phyloP scores from a whole-genome alignment of 2,888 invertebrate genomes.

The Cotesia congregata region DNA sequence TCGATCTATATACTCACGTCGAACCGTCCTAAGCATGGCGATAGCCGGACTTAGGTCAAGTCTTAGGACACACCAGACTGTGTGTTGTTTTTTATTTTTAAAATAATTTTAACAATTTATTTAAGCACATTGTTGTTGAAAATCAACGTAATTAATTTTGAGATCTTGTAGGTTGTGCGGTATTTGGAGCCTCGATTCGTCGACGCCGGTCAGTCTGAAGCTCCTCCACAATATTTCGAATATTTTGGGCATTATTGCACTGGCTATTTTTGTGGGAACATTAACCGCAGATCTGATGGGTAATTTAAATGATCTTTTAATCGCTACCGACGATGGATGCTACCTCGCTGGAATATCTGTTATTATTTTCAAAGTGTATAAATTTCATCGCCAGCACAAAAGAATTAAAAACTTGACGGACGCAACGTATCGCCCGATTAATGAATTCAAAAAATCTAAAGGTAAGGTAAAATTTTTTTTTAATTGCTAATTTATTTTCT shows the following conservation, averaged over 20 bases:
- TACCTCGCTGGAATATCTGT: conserved; percentile 55
- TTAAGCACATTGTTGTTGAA: not conserved
- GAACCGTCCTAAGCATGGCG: conserved; percentile 13
- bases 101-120: not conserved
- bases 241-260: not conserved
- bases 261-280: conserved; percentile 49
- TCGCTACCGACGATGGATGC: conserved; percentile 58
- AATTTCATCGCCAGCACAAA: conserved; percentile 47
- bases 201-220: not conserved
- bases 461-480: conserved; percentile 41
- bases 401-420: conserved; percentile 45
- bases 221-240: not conserved
- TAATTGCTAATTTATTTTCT: too few species aligned
- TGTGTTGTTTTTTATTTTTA: not conserved
- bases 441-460: conserved; percentile 50
- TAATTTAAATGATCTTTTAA: conserved; percentile 50
- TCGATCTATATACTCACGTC: not conserved
- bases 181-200: conserved; percentile 10
- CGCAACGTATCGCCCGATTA: conserved; percentile 43
- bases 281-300: conserved; percentile 53
- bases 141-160: not conserved
- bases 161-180: conserved; percentile 17
- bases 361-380: conserved; percentile 55
- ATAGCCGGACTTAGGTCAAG: conserved; percentile 24
- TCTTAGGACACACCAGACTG: not conserved